Conservation (phyloP, 2,797 vertebrate genomes). For the Syncerus caffer region DNA sequence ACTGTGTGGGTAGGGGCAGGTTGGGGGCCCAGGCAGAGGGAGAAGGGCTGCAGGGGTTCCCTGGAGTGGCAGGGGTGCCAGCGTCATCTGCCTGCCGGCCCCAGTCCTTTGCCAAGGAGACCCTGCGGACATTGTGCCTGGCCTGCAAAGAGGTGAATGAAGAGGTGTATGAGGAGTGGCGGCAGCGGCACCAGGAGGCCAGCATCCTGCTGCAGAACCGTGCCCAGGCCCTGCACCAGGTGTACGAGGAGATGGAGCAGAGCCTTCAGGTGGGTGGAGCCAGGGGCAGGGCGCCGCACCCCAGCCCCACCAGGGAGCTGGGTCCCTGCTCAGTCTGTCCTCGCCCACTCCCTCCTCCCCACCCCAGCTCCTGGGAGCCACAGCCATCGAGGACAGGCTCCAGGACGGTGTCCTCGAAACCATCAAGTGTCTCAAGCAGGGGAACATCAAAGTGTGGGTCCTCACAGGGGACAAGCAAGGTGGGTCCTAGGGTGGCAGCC, state of each 20-base stretch:
- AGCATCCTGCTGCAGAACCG: constrained; percentile 81
- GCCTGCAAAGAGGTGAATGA: constrained; percentile 89
- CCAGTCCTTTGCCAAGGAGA: constrained; percentile 89
- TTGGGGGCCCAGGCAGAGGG: neutral
- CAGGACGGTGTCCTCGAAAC: constrained; percentile 93
- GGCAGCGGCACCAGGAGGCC: constrained; percentile 80
- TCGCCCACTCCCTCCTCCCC: neutral
- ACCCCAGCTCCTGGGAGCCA: constrained; percentile 91
- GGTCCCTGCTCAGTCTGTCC: neutral
- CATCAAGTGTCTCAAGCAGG: constrained; percentile 88
- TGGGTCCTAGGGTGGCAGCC: constrained; percentile 55
- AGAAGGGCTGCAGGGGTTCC: neutral
- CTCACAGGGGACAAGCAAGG: constrained; percentile 97
- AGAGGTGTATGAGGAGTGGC: constrained; percentile 86
- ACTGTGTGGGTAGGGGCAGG: neutral
- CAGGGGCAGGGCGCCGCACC: accelerated
- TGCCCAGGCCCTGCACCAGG: constrained; percentile 79
- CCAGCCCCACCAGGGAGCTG: neutral
- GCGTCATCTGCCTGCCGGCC: neutral
- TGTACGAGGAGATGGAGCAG: constrained; percentile 91
- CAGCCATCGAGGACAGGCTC: constrained; percentile 94
- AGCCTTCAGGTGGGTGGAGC: constrained; percentile 86
- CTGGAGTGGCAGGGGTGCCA: neutral
- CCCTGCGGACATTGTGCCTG: constrained; percentile 93
- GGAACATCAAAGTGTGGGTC: constrained; percentile 94